A percentile compares a stretch with the other conserved stretches of the same genome.
Evolutionary conservation across 1,140 invertebrate genomes (phyloP).

Genomic region (Listronotus bonariensis): DNA sequence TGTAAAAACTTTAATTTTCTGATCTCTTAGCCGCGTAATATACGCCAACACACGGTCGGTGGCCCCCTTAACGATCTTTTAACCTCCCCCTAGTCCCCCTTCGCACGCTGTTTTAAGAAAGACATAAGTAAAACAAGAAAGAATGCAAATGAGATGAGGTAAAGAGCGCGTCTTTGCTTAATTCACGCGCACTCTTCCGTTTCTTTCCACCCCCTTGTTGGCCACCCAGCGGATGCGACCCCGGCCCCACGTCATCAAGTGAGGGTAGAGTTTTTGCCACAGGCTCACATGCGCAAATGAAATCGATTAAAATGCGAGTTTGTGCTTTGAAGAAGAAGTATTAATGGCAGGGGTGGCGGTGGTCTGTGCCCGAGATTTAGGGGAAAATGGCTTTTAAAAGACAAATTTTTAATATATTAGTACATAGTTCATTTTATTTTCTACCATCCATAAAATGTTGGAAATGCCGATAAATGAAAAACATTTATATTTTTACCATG

Average conservation of each 20-base stretch:
- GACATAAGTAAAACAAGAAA: conserved; percentile 53
- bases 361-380: conserved; percentile 41
- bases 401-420: conserved; percentile 9
- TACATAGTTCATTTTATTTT: no score
- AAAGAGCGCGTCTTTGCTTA: conserved; percentile 55
- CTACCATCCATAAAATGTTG: no score
- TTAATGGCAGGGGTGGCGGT: conserved; percentile 52
- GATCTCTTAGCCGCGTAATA: conserved; percentile 28
- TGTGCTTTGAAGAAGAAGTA: conserved; percentile 57
- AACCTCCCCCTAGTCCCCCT: conserved; percentile 14
- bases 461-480: no score
- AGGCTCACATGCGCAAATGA: conserved; percentile 57
- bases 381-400: conserved; percentile 17
- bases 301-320: conserved; percentile 58
- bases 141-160: conserved; percentile 54
- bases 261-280: conserved; percentile 55
- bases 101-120: conserved; percentile 38
- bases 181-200: conserved; percentile 56
- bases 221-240: conserved; percentile 36
- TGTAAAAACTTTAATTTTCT: conserved; percentile 7
- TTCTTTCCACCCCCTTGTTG: conserved; percentile 46
- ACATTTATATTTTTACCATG: no score
- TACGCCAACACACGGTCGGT: conserved; percentile 24
- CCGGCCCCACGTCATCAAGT: conserved; percentile 44
- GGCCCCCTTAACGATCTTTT: conserved; percentile 33